phyloP scores from a whole-genome alignment of 2,888 invertebrate genomes.

The Polyploca ridens region DNA sequence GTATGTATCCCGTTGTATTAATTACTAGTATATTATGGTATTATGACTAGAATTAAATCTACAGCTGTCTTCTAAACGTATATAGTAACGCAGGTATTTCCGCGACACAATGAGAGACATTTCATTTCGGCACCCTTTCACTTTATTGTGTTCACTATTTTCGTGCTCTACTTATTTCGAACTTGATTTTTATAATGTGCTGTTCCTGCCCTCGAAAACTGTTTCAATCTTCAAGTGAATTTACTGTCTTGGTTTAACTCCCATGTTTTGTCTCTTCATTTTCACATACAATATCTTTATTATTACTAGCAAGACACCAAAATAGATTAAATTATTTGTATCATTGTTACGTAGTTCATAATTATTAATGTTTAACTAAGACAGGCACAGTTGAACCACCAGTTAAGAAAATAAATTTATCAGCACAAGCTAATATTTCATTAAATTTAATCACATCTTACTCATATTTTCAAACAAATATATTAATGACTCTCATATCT shows the following conservation, averaged over 20 bases:
- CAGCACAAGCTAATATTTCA: too few species aligned
- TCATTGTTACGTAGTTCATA: too few species aligned
- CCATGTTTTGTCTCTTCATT: too few species aligned
- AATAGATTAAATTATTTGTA: neutral
- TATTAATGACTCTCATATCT: too few species aligned
- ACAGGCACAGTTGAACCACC: too few species aligned
- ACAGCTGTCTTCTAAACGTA: conserved; percentile 16
- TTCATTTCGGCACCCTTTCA: conserved; percentile 77
- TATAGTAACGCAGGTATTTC: conserved; percentile 25
- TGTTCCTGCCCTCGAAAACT: conserved; percentile 19
- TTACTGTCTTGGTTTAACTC: neutral
- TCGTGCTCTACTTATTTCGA: conserved; percentile 80
- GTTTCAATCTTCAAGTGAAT: neutral
- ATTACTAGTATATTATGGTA: conserved; percentile 24
- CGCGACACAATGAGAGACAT: conserved; percentile 45
- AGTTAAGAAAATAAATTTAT: too few species aligned
- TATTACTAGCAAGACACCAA: neutral
- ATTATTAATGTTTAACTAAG: too few species aligned
- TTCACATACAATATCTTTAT: too few species aligned
- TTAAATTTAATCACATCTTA: too few species aligned
- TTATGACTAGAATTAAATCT: conserved; percentile 19
- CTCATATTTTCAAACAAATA: too few species aligned
- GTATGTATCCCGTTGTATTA: conserved; percentile 29
- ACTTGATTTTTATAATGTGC: conserved; percentile 49
- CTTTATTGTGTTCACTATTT: conserved; percentile 79